These are phyloP conservation scores for Cremastinae sp. DNA, from an alignment of 2,888 invertebrate species.

Conservation along the genomic window DNA sequence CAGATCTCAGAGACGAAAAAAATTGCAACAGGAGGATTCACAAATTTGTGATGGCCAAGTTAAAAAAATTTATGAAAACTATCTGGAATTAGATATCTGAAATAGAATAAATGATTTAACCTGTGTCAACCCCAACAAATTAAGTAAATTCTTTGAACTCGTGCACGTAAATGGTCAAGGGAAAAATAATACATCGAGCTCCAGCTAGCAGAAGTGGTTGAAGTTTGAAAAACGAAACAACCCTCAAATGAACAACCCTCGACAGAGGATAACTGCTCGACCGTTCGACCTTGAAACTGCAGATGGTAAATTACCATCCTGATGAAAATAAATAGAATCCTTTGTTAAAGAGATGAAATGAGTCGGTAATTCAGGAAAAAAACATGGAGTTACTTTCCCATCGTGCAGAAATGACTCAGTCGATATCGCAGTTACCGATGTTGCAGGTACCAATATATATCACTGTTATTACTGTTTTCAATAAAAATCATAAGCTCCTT, in stretches of 20 bases:
- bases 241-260: not conserved
- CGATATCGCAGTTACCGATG: conserved; percentile 19
- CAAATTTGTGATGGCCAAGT: too few relatives aligned
- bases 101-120: too few relatives aligned
- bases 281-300: not conserved
- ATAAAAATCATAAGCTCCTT: not conserved
- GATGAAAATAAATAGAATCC: not conserved
- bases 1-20: too few relatives aligned
- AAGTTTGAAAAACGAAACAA: not conserved
- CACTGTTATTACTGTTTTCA: too few relatives aligned
- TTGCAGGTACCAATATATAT: not conserved
- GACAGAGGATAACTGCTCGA: not conserved
- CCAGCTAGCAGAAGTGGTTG: conserved; percentile 10
- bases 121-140: too few relatives aligned
- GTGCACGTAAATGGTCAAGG: too few relatives aligned
- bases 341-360: not conserved
- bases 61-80: too few relatives aligned
- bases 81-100: too few relatives aligned
- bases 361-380: not conserved
- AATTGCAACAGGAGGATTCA: too few relatives aligned
- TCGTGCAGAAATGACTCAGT: not conserved
- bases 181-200: not conserved
- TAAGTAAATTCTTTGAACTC: too few relatives aligned
- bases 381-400: not conserved
- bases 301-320: not conserved